Evolutionary conservation across 2,113 vertebrate genomes (phyloP).

Genomic region (Gavialis gangeticus): DNA sequence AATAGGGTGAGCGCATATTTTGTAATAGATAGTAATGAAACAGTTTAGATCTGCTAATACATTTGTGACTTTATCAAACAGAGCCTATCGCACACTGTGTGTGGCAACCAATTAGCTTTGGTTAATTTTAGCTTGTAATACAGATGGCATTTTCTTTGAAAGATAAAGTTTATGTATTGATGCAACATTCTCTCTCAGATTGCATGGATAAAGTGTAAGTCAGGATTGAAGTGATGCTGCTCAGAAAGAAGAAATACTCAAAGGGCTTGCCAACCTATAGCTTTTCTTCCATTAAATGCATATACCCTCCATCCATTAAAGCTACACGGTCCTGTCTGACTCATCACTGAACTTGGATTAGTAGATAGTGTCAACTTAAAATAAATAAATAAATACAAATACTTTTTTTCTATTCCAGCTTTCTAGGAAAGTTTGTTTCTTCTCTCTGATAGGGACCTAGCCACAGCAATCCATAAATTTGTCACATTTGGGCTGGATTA

Average conservation of each 20-base stretch:
- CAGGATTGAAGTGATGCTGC: neutral
- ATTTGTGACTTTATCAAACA: neutral
- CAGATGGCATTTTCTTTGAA: conserved; percentile 12
- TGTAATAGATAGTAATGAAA: neutral
- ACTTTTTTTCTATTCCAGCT: neutral
- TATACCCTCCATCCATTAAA: neutral
- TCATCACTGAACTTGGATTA: neutral
- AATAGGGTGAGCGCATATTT: neutral
- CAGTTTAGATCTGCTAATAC: conserved; percentile 2
- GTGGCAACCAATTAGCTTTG: conserved; percentile 20
- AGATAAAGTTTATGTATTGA: neutral
- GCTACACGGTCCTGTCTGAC: neutral
- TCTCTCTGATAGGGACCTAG: neutral
- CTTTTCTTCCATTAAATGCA: neutral
- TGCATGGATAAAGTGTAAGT: neutral
- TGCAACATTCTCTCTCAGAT: neutral
- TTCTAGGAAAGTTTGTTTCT: neutral
- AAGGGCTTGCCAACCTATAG: too few relatives aligned
- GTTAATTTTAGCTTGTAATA: neutral
- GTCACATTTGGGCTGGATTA: neutral
- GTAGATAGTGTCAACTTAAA: neutral
- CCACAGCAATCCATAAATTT: accelerated
- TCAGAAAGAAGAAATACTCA: neutral
- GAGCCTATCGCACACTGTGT: neutral
- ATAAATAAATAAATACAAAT: neutral